Base-by-base conservation (phyloP, 92 coral and sea anemone species). In the Phenganax marumi region DNA sequence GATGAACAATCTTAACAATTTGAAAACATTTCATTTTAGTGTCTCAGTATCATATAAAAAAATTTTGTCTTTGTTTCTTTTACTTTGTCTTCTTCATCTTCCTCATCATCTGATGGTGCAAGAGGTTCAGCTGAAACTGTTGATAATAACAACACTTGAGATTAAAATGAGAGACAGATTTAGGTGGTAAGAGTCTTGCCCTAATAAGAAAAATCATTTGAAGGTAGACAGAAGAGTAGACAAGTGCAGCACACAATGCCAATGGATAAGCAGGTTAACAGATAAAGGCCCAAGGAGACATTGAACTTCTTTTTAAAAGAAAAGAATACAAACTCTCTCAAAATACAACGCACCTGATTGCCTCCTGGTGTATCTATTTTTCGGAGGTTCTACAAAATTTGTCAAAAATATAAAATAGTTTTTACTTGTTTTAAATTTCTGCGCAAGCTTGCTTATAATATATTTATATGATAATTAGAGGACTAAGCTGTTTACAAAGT, bases 91-190 rank as follows among this genome's bases (percentile, higher is more conserved):
- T 95, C 98, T 48, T 95, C 98, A 8, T 87, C 97, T 8, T 95
- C 98, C 8, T 93, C 98, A 25, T 95, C 98, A 70, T 97, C 93
- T 70, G 92, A 97, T 8, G 98, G 97, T 76, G 91, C 91, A 19
- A 89, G 84, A 54, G 98, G 98, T 61, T 95, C 98, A 14, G 98
- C 98, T 85, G 97, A 94, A 76, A 94, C 98, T 94, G 83, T 17
- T 2, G 26, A 25, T 7, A 57, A 21, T 12, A 3, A 25, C 55
- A 50, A 16, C 63, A 0, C 8, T 62, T 33, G 43, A 33, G 43
- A 33, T 33, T 33, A 33, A 33, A 33, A 33, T 33, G 5, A 1
- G 43, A 33, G 43, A 33, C 5, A 1, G 43, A 33, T 2, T 33
- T 33, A 33, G 5, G 43, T 33, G 43, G 43, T 5, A 33, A 33